phyloP scores from a whole-genome alignment of 35 echinoderm and acorn worm species.

The Lytechinus pictus region DNA sequence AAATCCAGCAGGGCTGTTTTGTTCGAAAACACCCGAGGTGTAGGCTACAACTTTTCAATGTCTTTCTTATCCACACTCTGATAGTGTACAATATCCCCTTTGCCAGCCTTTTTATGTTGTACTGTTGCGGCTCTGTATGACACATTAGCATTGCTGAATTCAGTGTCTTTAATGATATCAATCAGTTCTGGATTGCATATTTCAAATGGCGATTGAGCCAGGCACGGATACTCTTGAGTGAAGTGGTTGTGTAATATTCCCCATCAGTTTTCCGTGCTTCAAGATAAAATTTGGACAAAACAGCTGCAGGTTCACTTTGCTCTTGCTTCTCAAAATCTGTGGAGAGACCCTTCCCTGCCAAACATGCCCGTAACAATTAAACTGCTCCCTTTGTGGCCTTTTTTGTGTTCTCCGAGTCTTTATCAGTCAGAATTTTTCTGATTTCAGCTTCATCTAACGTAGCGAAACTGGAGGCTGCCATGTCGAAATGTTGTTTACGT shows the following conservation, averaged over 20 bases:
- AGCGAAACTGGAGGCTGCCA: conserved; percentile 27
- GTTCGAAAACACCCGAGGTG: conserved; percentile 20
- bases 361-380: background rate
- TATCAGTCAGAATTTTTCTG: background rate
- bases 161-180: conserved; percentile 22
- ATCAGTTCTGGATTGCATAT: background rate
- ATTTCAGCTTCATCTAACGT: background rate
- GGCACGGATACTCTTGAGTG: background rate
- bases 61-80: conserved; percentile 16
- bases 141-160: conserved; percentile 19
- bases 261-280: background rate
- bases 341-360: background rate
- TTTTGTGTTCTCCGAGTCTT: conserved; percentile 26
- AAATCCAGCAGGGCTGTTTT: conserved; percentile 15
- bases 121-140: background rate
- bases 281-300: conserved; percentile 28
- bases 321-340: conserved; percentile 5
- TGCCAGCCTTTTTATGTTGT: conserved; percentile 27
- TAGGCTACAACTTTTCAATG: conserved; percentile 25
- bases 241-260: background rate
- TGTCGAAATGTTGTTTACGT: background rate
- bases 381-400: background rate
- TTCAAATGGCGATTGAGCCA: conserved; percentile 43
- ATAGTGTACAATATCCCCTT: background rate
- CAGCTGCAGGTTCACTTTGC: background rate